phyloP scores from a whole-genome alignment of 2,888 invertebrate genomes.

The Orthosia gracilis region DNA sequence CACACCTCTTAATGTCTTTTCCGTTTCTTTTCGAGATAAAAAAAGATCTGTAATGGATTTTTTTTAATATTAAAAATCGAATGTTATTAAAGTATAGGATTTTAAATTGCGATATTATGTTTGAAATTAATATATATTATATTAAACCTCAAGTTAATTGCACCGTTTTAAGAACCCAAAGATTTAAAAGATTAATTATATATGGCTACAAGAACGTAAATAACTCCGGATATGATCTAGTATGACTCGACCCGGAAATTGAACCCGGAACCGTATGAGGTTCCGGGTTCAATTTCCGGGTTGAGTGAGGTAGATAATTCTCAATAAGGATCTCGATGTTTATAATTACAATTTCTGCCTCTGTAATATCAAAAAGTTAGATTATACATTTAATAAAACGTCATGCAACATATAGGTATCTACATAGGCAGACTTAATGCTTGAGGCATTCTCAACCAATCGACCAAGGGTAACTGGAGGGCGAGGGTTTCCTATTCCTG shows the following conservation, averaged over 20 bases:
- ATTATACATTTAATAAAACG: too few species aligned
- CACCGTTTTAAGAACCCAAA: neutral
- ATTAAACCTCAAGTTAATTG: too few species aligned
- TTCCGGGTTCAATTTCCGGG: neutral
- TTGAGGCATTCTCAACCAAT: too few species aligned
- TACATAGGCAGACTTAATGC: too few species aligned
- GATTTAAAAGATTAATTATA: neutral
- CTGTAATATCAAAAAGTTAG: too few species aligned
- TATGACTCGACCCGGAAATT: too few species aligned
- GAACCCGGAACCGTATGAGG: too few species aligned
- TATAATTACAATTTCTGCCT: neutral
- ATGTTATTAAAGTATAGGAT: conserved; percentile 14
- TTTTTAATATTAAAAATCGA: conserved; percentile 13
- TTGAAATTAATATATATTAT: too few species aligned
- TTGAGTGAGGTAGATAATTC: neutral
- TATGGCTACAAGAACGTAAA: neutral
- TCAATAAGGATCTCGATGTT: neutral
- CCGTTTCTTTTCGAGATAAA: conserved; percentile 32
- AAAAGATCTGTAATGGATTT: conserved; percentile 35
- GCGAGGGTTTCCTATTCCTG: too few species aligned
- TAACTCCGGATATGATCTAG: neutral
- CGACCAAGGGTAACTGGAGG: too few species aligned
- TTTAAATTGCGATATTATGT: neutral
- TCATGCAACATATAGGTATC: too few species aligned
- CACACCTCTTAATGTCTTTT: conserved; percentile 55